phyloP scores from a whole-genome alignment of 2,888 invertebrate species.

The Disparrhopalites patrizii region DNA sequence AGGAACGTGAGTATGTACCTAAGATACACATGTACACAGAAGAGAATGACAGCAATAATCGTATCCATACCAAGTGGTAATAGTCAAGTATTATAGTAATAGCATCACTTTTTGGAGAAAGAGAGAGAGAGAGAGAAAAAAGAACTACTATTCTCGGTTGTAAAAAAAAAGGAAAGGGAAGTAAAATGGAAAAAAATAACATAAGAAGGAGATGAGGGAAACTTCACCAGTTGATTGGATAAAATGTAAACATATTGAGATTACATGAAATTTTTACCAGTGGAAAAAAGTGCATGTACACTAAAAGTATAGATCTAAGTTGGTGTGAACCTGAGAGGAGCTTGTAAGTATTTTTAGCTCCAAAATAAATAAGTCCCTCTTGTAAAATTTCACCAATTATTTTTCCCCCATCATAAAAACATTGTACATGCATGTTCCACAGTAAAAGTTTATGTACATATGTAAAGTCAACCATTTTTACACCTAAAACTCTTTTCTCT shows the following conservation, averaged over 20 bases:
- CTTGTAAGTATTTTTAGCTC: conserved; percentile 10
- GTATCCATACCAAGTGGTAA: too few species aligned
- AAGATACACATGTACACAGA: too few species aligned
- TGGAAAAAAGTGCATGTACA: not conserved
- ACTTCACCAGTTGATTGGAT: conserved; percentile 14
- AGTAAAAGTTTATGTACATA: not conserved
- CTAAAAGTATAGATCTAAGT: too few species aligned
- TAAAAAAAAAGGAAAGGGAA: not conserved
- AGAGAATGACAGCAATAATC: too few species aligned
- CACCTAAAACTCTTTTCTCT: not conserved
- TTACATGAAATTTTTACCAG: not conserved
- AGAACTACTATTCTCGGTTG: not conserved
- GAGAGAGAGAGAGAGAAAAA: not conserved
- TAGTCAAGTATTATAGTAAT: too few species aligned
- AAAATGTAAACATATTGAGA: conserved; percentile 11
- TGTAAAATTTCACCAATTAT: conserved; percentile 11
- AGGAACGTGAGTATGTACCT: not conserved
- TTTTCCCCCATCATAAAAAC: conserved; percentile 5
- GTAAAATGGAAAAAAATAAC: not conserved
- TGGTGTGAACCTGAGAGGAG: not conserved
- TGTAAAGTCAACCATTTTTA: not conserved
- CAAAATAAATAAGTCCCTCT: conserved; percentile 5
- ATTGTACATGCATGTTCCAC: not conserved
- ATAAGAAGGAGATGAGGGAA: not conserved
- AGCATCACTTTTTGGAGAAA: not conserved